Evolutionary conservation across 2,797 vertebrate species (phyloP).

Genomic region (Crypturellus tataupa): DNA sequence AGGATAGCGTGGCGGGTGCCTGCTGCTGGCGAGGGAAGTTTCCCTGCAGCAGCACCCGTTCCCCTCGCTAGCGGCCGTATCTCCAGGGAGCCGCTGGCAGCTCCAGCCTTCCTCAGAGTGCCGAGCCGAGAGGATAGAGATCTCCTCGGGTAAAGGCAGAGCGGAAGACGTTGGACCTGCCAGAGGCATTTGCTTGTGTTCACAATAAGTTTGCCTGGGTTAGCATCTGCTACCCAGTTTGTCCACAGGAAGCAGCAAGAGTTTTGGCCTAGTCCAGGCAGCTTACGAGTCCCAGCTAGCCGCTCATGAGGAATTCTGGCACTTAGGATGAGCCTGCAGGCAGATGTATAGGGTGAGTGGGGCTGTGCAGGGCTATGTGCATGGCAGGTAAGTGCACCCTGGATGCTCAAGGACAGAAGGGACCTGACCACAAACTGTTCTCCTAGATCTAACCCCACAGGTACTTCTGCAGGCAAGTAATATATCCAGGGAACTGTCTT

Average conservation of each 20-base stretch:
- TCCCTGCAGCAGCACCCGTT: background rate
- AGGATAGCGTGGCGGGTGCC: background rate
- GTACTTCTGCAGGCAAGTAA: background rate
- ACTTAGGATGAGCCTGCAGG: background rate
- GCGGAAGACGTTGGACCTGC: background rate
- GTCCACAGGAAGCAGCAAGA: background rate
- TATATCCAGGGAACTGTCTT: background rate
- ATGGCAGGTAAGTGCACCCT: background rate
- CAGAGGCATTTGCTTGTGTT: background rate
- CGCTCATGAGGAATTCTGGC: background rate
- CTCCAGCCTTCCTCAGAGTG: background rate
- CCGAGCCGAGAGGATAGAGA: background rate
- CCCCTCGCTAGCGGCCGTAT: background rate
- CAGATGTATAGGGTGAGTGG: background rate
- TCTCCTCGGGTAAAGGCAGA: background rate
- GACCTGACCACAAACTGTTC: background rate
- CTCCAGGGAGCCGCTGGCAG: background rate
- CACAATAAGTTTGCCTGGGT: background rate
- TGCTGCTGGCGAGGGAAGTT: background rate
- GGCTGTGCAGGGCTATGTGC: background rate
- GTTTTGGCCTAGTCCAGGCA: background rate
- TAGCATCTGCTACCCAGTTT: background rate
- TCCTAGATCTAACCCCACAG: background rate
- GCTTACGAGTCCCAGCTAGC: background rate
- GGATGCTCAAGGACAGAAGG: background rate